phyloP scores from a whole-genome alignment of 1,140 invertebrate species.

The Bacillus rossius region DNA sequence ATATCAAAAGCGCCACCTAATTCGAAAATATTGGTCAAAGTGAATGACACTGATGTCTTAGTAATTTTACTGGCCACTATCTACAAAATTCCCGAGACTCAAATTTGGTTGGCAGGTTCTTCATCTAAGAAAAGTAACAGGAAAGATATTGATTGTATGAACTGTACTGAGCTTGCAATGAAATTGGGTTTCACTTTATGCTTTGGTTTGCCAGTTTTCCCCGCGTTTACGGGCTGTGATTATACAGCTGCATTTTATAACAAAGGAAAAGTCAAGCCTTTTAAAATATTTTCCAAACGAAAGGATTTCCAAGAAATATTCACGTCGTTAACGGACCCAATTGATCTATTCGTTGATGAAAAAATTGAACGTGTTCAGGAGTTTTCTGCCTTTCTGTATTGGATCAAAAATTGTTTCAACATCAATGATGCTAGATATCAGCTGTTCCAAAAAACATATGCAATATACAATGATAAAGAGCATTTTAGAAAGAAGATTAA shows the following conservation, averaged over 20 bases:
- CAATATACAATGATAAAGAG: constrained; percentile 3
- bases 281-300: constrained; percentile 31
- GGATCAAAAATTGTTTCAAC: constrained; percentile 9
- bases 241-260: constrained; percentile 34
- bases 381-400: constrained; percentile 15
- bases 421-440: constrained; percentile 10
- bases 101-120: constrained; percentile 30
- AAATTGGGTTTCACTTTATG: constrained; percentile 29
- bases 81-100: constrained; percentile 25
- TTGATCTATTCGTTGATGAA: constrained; percentile 28
- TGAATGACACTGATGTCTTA: too few species aligned
- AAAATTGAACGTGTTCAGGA: constrained; percentile 22
- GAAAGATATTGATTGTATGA: constrained; percentile 27
- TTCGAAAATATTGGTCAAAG: too few species aligned
- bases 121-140: constrained; percentile 20
- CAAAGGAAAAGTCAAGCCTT: constrained; percentile 35
- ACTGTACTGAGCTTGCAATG: constrained; percentile 29
- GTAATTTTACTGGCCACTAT: constrained; percentile 1
- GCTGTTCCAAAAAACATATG: constrained; percentile 13
- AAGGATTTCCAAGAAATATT: constrained; percentile 32
- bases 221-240: constrained; percentile 35
- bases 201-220: constrained; percentile 29
- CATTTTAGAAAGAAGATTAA: constrained; percentile 15
- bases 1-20: too few species aligned
- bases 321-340: constrained; percentile 29